These are phyloP conservation scores for Diarsia mendica DNA, from an alignment of 2,888 invertebrate species.

Conservation along the genomic window DNA sequence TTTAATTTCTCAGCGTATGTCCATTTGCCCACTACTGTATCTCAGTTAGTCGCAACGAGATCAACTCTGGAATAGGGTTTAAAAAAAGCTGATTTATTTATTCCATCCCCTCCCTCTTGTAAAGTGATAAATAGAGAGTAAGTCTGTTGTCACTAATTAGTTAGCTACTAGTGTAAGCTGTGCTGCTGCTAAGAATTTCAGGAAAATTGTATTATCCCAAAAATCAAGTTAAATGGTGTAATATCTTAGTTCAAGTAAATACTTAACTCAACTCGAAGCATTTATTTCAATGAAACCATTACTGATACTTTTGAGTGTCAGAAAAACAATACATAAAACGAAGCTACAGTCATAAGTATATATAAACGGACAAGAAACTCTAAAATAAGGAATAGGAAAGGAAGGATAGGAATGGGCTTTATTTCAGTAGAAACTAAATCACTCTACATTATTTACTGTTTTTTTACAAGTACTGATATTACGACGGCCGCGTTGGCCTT, in stretches of 20 bases:
- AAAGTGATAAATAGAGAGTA: not conserved
- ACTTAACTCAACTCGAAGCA: too few relatives aligned
- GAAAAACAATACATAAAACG: too few relatives aligned
- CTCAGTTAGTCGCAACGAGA: too few relatives aligned
- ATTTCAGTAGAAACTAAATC: not conserved
- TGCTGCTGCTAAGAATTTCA: not conserved
- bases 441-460: not conserved
- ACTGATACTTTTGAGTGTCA: too few relatives aligned
- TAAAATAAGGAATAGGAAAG: too few relatives aligned
- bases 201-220: not conserved
- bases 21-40: not conserved
- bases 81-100: not conserved
- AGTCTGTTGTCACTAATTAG: not conserved
- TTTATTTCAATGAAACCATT: too few relatives aligned
- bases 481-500: not conserved
- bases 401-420: not conserved
- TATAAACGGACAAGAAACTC: too few relatives aligned
- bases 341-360: too few relatives aligned
- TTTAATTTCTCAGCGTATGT: not conserved
- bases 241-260: not conserved
- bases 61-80: not conserved
- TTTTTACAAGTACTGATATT: not conserved
- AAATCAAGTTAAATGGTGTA: not conserved
- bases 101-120: not conserved
- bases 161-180: not conserved